Percentiles rank a stretch among this genome's conserved stretches.
Conservation (phyloP, 1,140 invertebrate species). For the Caenorhabditis inopinata region DNA sequence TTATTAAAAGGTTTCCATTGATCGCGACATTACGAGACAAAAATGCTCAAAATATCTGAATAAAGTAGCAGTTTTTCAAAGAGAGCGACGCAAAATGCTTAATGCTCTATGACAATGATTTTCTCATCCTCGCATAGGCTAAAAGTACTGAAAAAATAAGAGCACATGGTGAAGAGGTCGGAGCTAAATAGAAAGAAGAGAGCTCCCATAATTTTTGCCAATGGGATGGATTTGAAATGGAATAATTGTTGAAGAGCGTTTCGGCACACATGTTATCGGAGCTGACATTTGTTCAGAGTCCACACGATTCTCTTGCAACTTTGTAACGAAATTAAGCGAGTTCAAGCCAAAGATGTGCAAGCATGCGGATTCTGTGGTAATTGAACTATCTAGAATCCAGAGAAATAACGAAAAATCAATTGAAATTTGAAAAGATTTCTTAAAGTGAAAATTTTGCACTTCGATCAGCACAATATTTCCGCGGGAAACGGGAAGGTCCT, state of each 20-base stretch:
- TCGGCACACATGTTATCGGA: conserved; percentile 2
- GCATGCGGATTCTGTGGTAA: too few species aligned
- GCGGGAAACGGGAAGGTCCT: background rate
- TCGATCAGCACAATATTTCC: background rate
- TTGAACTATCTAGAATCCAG: too few species aligned
- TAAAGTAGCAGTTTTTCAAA: too few species aligned
- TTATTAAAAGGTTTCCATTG: too few species aligned
- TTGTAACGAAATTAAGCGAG: too few species aligned
- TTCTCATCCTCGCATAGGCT: too few species aligned
- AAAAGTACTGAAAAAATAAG: background rate
- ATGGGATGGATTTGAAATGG: conserved; percentile 26
- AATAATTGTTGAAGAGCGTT: conserved; percentile 10
- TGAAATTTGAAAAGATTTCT: background rate
- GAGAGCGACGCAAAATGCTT: too few species aligned
- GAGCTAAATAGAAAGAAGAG: background rate
- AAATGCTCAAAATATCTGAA: too few species aligned
- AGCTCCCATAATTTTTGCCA: conserved; percentile 11
- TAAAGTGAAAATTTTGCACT: background rate
- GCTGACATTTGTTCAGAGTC: background rate
- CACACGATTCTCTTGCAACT: background rate
- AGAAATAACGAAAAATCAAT: too few species aligned
- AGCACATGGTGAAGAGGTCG: background rate
- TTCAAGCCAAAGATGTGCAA: too few species aligned
- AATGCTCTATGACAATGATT: too few species aligned
- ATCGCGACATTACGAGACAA: too few species aligned